Evolutionary conservation across 2,797 vertebrate species (phyloP).

Genomic region (Callimico goeldii): DNA sequence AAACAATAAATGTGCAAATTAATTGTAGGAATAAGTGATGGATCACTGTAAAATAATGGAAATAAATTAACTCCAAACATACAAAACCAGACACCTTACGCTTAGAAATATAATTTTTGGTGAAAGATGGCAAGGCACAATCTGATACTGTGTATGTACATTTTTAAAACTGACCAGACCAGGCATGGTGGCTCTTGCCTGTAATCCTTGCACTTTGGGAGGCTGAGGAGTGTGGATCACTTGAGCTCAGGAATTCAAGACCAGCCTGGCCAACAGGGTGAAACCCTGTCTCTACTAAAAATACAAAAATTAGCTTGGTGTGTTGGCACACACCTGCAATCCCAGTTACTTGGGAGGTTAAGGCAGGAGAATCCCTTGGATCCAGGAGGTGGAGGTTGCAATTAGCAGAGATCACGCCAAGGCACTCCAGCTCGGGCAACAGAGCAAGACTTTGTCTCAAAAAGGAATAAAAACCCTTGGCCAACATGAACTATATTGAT

Average conservation of each 20-base stretch:
- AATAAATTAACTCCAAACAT: not conserved
- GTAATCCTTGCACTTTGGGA: not conserved
- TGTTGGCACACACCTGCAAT: too few species aligned
- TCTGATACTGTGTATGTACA: not conserved
- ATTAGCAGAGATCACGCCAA: too few species aligned
- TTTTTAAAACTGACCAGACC: not conserved
- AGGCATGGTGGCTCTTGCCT: too few species aligned
- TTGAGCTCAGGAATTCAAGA: not conserved
- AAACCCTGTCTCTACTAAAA: not conserved
- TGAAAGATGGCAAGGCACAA: not conserved
- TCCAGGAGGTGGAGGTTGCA: too few species aligned
- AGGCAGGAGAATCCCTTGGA: too few species aligned
- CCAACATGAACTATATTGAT: not conserved
- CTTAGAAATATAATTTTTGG: not conserved
- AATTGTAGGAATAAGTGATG: not conserved
- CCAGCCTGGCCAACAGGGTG: not conserved
- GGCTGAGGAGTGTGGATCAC: not conserved
- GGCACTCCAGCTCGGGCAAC: too few species aligned
- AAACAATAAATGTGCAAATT: not conserved
- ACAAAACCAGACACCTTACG: not conserved
- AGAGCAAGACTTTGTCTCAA: too few species aligned
- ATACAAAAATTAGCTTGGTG: not conserved
- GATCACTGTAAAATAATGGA: not conserved
- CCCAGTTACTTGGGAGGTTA: too few species aligned
- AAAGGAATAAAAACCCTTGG: too few species aligned